Conservation (phyloP, 2,797 vertebrate genomes). For the Champsocephalus gunnari region DNA sequence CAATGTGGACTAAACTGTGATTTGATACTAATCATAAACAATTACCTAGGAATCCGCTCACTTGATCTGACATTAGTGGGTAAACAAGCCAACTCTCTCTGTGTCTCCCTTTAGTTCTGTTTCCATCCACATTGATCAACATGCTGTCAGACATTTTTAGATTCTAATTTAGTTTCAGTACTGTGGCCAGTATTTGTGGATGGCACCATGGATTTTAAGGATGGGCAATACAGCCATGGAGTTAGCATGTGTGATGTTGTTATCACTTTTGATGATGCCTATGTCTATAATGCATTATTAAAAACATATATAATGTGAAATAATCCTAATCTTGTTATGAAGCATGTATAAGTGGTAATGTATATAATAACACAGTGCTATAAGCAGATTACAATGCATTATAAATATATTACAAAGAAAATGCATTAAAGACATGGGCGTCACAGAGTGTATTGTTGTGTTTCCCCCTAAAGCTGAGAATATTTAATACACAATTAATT, state of each 20-base stretch:
- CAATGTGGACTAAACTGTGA: slow-evolving; percentile 8
- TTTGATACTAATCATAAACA: slow-evolving; percentile 30
- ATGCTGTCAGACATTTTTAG: slow-evolving; percentile 30
- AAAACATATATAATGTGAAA: too few species aligned
- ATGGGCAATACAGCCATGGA: slow-evolving; percentile 6
- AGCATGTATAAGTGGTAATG: too few species aligned
- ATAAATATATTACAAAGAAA: too few species aligned
- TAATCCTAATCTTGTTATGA: too few species aligned
- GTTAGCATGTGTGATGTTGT: slow-evolving; percentile 14
- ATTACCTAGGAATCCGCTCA: slow-evolving; percentile 30
- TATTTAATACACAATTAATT: not conserved
- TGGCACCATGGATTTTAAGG: slow-evolving; percentile 10
- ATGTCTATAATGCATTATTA: too few species aligned
- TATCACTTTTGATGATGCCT: too few species aligned
- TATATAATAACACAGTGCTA: too few species aligned
- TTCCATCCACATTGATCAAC: slow-evolving; percentile 38
- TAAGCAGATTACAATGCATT: too few species aligned
- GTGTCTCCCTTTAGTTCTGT: slow-evolving; percentile 24
- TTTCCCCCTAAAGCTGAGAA: not conserved
- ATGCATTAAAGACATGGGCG: too few species aligned
- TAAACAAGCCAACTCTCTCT: slow-evolving; percentile 17
- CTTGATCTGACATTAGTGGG: slow-evolving; percentile 27
- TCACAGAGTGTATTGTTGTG: too few species aligned
- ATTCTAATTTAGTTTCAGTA: slow-evolving; percentile 26
- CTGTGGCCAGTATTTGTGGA: slow-evolving; percentile 27